Evolutionary conservation across 2,797 vertebrate species (phyloP), one percentile per base, ranked within the genome.

Genomic region (Orestias chungarensis): DNA sequence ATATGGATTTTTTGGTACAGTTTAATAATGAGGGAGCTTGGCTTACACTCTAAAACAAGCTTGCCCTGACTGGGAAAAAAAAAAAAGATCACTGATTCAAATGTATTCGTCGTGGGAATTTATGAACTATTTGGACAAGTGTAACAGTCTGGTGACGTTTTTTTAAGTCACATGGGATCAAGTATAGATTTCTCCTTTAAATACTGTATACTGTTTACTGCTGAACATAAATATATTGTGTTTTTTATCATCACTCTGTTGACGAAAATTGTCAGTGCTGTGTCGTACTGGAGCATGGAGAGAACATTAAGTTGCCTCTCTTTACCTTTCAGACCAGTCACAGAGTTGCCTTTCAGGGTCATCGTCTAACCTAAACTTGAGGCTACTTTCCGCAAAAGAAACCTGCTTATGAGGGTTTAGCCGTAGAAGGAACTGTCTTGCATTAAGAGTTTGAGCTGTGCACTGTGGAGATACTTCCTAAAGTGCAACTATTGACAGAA

Each of bases 401-500:
- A 40, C 35, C 20, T 61, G 10, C 23, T 61, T 23, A 14, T 40
- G 59, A 62, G 23, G 59, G 35, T 33, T 62, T 62, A 40, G 35
- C 57, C n/a, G 25, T 20, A 61, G 33, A 23, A 40, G 3, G 35
- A 23, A 61, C 14, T 20, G 35, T 61, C 33, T 40, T 40, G 59
- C 20, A 62, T 40, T 25, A 23, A 62, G 35, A 62, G 59, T 40
- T 40, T 40, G 23, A 40, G 35, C 35, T 40, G 59, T 40, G 23
- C 20, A 40, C 59, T n/a, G 20, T 61, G 12, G 23, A 62, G 35
- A 40, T 12, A 38, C 59, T 11, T 49, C 38, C 68, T 29, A 57
- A 71, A 70, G 55, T 50, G 64, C 64, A 71, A 78, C 49, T 12
- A 49, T 50, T 71, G 67, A 71, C 67, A 75, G 65, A 50, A 10